These are phyloP conservation scores for Rhamnusium bicolor DNA, from an alignment of 2,888 invertebrate species.

Conservation along the genomic window DNA sequence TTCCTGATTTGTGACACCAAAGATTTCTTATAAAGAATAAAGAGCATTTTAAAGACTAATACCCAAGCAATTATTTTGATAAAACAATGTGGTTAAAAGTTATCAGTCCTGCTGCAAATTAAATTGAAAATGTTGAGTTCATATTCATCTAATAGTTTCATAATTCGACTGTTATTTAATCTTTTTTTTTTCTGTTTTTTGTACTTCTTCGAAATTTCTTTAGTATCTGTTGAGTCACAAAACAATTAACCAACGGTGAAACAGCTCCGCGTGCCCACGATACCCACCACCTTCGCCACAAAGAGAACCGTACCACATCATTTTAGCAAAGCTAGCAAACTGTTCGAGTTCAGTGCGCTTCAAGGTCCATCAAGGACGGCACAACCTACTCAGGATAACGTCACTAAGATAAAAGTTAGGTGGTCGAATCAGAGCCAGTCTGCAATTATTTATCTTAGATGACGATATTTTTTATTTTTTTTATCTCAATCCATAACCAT, in stretches of 20 bases:
- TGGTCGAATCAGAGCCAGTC: conserved; percentile 9
- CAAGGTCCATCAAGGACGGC: conserved; percentile 37
- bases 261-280: neutral
- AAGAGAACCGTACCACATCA: conserved; percentile 19
- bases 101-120: too few species aligned
- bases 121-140: neutral
- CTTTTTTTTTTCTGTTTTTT: neutral
- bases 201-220: neutral
- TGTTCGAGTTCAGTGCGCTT: conserved; percentile 36
- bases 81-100: too few species aligned
- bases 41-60: too few species aligned
- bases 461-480: conserved; percentile 18
- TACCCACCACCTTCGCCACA: conserved; percentile 15
- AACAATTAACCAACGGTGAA: neutral
- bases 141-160: neutral
- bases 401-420: conserved; percentile 17
- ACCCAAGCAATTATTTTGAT: too few species aligned
- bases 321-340: conserved; percentile 5
- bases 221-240: neutral
- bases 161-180: neutral
- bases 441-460: conserved; percentile 22
- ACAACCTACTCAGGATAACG: conserved; percentile 16
- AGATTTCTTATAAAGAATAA: too few species aligned
- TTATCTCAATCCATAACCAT: neutral
- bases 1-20: too few species aligned